Base-by-base conservation (phyloP, 2,113 vertebrate species). In the Benitochromis conjunctus region DNA sequence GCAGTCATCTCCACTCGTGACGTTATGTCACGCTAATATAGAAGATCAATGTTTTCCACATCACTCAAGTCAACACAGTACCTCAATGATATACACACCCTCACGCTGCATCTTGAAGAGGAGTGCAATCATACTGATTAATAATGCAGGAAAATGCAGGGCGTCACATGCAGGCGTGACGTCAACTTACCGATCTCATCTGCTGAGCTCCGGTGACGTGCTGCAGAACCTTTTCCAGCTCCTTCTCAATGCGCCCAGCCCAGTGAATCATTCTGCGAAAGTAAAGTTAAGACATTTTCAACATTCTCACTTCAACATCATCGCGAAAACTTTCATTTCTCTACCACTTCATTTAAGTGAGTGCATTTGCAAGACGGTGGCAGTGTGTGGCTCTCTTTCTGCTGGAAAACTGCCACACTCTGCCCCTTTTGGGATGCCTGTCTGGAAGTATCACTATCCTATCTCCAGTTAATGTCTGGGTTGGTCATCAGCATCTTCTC, bases 221-320 rank as follows among this genome's bases (percentile, higher is more conserved):
- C 80, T 95, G 96, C 55, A 97, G 95, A 71, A 97, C 96, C 91
- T 96, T 96, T 60, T 97, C 96, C 92, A 97, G 94, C 89, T 97
- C 96, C 90, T 96, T 97, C 93, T 97, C 96, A n/a, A 97, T 97
- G 60, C 96, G 96, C 41, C 95, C 95, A 0, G 96, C 96, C 96
- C 96, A 97, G 94, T 97, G 96, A 57, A 95, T 96, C 96, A 97
- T 96, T 83, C 96, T 97, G 95, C 12, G 87, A 89, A 88, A 88
- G 85, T 29, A 83, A 88, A 87, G 77, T 38, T 3, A 7, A 51
- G 71, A 86, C 60, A 66, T 48, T 54, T 89, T 92, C 19, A 92
- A 58, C 82, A 57, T 80, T 51, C 58, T 64, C 80, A 87, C 82
- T 86, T 83, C 13, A 86, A 43, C 34, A 54, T 86, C 79, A 84